Base-by-base conservation (phyloP, 2,888 invertebrate species). In the Hirtodrosophila histrioides region DNA sequence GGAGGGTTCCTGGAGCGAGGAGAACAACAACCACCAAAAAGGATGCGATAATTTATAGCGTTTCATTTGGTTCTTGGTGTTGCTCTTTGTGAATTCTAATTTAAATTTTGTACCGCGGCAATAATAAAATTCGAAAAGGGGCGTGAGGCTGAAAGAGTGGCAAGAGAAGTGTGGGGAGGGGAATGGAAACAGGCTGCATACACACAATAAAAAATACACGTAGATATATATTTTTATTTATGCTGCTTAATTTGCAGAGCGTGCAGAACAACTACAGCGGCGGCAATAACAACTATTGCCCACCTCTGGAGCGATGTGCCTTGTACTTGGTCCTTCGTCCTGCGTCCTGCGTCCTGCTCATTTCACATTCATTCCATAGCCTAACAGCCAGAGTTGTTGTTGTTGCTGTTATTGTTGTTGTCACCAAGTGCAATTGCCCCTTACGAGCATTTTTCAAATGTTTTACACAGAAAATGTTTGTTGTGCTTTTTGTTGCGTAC, bases 61-160 rank as follows among this genome's bases (percentile, higher is more conserved):
- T 81, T 86, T 86, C 82, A 85, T 85, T 85, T 84, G 70, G 24
- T 58, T 63, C 54, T 63, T 63, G 53, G 44, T 55, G 48, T 60
- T 58, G 74, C 36, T 54, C 77, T 58, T 58, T 36, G 41, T 85
- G 88, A 89, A 89, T 89, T 89, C 89, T 89, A 89, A 89, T 89
- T 89, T 89, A 82, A 89, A 89, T 89, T 89, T 89, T 83, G 77
- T 84, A 75, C 78, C 81, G 85, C 74, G 76, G 82, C 80, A 79
- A 84, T 82, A 81, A 84, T 83, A 86, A 80, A 86, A 86, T 62
- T 55, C 61, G 74, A 62, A 68, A 51, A 64, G 49, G 72, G 66
- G 49, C 45, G 58, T 39, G 43, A 45, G 46, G 33, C 27, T 45
- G 40, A 48, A 46, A 43, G 23, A 23, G 37, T 1, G 12, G 27